Percentiles rank a stretch among this genome's conserved stretches.
phyloP scores from a whole-genome alignment of 2,113 vertebrate genomes.

The Girardinichthys multiradiatus region DNA sequence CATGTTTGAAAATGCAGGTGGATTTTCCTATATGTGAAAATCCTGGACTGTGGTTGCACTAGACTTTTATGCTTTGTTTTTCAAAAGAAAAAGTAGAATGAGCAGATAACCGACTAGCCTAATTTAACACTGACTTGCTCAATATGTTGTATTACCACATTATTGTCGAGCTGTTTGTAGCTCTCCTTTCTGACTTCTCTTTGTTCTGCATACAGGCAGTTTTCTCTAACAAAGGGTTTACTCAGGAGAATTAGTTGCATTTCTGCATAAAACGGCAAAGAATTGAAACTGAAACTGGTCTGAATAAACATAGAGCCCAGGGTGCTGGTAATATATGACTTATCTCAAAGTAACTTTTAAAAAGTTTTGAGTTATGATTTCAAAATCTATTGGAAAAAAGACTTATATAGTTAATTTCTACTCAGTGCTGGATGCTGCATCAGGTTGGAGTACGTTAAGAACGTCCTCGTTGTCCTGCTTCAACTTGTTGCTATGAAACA shows the following conservation, averaged over 20 bases:
- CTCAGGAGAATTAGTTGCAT: neutral
- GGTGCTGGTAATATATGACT: neutral
- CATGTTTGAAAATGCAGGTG: neutral
- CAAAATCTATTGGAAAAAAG: neutral
- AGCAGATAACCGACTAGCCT: neutral
- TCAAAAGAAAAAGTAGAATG: neutral
- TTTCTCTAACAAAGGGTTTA: neutral
- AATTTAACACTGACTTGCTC: no score
- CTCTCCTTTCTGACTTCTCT: neutral
- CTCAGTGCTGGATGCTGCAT: conserved; percentile 28
- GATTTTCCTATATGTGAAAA: neutral
- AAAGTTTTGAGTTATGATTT: neutral
- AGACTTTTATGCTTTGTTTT: neutral
- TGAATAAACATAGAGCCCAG: neutral
- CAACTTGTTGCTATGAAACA: conserved; percentile 84
- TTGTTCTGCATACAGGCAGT: neutral
- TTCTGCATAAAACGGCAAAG: neutral
- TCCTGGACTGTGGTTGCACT: neutral
- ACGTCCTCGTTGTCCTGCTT: conserved; percentile 55
- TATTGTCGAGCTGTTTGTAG: neutral
- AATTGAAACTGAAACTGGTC: neutral
- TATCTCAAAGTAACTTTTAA: neutral
- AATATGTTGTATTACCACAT: no score
- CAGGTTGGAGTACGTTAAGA: conserved; percentile 54
- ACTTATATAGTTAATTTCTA: conserved; percentile 6